These are phyloP conservation scores for Melanargia galathea DNA, from an alignment of 2,888 invertebrate species.

Conservation along the genomic window DNA sequence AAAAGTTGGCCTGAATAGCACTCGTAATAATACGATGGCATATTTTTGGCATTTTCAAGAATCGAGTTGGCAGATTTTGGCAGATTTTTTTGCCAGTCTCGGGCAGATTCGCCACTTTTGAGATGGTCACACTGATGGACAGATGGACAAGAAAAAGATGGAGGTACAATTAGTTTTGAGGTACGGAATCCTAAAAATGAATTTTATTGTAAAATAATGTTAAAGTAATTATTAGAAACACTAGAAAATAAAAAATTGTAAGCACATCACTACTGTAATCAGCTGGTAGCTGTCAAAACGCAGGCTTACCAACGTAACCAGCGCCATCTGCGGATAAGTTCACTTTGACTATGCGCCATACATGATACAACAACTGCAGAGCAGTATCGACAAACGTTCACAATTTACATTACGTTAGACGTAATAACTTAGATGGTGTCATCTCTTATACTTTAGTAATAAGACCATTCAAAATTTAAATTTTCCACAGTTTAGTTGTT, in stretches of 20 bases:
- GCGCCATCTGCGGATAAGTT: slow-evolving; percentile 60
- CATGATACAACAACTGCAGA: slow-evolving; percentile 73
- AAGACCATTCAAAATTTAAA: slow-evolving; percentile 68
- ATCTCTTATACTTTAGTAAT: slow-evolving; percentile 74
- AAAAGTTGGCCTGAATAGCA: no score
- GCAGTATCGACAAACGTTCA: slow-evolving; percentile 79
- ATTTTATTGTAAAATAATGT: neutral
- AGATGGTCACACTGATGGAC: no score
- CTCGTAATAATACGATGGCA: no score
- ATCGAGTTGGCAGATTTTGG: no score
- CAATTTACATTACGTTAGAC: slow-evolving; percentile 79
- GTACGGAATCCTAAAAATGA: no score
- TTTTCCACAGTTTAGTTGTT: slow-evolving; percentile 69
- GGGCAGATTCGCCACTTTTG: no score
- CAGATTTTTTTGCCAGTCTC: no score
- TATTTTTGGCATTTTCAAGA: no score
- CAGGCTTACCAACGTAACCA: slow-evolving; percentile 62
- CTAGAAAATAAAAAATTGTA: neutral
- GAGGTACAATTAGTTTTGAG: no score
- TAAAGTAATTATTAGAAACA: neutral
- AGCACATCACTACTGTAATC: slow-evolving; percentile 62
- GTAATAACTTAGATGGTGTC: slow-evolving; percentile 73
- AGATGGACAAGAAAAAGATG: no score
- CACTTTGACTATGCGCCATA: slow-evolving; percentile 70
- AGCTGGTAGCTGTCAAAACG: slow-evolving; percentile 75